Conservation (phyloP, 2,888 invertebrate genomes). For the Microplitis manilae region DNA sequence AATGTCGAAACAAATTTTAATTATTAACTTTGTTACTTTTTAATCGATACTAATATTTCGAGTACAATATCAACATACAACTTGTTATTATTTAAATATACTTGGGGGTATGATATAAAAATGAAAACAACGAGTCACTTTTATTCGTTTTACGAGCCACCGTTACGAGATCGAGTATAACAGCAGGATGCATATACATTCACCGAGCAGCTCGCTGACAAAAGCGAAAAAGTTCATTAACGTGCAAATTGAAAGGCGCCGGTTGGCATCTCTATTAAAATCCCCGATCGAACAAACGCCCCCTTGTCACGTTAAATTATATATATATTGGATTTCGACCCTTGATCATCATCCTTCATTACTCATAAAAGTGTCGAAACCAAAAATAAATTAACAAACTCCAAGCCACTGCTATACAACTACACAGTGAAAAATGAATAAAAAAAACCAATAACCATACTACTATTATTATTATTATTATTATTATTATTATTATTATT, state of each 20-base stretch:
- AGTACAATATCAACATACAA: constrained; percentile 30
- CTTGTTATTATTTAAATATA: constrained; percentile 54
- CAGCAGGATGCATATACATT: constrained; percentile 10
- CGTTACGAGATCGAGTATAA: constrained; percentile 18
- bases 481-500: too few species aligned
- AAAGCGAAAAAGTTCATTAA: constrained; percentile 56
- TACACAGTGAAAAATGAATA: not conserved
- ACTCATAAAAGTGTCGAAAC: constrained; percentile 15
- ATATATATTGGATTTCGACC: constrained; percentile 14
- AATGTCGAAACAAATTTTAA: not conserved
- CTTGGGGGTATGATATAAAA: not conserved
- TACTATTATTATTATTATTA: too few species aligned
- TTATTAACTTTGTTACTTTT: constrained; percentile 1
- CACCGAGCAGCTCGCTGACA: constrained; percentile 17
- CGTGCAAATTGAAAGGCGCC: constrained; percentile 61
- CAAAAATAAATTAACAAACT: not conserved
- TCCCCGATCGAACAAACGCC: constrained; percentile 30
- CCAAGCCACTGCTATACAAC: not conserved
- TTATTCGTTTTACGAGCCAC: constrained; percentile 37
- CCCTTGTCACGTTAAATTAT: constrained; percentile 20
- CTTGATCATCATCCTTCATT: constrained; percentile 32
- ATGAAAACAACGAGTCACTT: constrained; percentile 30
- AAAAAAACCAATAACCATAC: not conserved
- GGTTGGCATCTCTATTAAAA: constrained; percentile 51
- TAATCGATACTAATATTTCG: constrained; percentile 5